Evolutionary conservation across 2,113 vertebrate genomes (phyloP), one percentile per base, ranked within the genome.

Genomic region (Pao palembangensis): DNA sequence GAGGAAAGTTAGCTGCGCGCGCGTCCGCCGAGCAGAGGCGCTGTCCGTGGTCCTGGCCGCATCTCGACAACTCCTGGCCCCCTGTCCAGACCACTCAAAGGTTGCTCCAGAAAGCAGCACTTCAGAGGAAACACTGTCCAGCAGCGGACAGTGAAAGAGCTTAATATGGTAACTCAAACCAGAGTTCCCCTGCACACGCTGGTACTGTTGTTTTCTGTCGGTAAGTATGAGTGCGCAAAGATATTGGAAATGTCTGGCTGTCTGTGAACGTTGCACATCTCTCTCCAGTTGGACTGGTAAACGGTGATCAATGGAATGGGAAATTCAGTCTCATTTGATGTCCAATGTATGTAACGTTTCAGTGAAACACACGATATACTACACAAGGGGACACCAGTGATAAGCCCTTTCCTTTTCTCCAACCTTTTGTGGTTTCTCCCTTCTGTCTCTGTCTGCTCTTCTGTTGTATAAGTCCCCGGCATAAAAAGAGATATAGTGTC

Each of bases 21-120:
- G 17, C 34, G 34, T 58, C 67, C 10, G 19, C 49, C 47, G 23
- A 55, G 47, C 67, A 71, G 69, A 78, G 83, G 78, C 65, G 84
- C 90, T 91, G 85, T 88, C 90, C 76, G 49, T 72, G 81, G 86
- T 90, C 0, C 86, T 91, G 88, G 84, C 85, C 21, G 63, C 21
- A 1, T 51, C 12, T 52, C 49, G 15, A 8, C 21, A 15, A 48
- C 63, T 59, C 41, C 41, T 19, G 10, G 1, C 19, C 4, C 54
- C 20, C 41, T 18, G 16, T 18, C 10, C 21, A 23, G 43, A 48
- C n/a, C 1, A 48, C 16, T 17, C 46, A 48, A n/a, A 48, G 17
- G 12, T 3, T 8, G 15, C 42, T 44, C 11, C 8, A 20, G 18
- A 18, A 49, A 49, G 47, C n/a, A 8, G 14, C n/a, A 8, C 16